Percentiles rank a stretch among this genome's conserved stretches.
Conservation (phyloP, 2,888 invertebrate genomes). For the Tinea pellionella region DNA sequence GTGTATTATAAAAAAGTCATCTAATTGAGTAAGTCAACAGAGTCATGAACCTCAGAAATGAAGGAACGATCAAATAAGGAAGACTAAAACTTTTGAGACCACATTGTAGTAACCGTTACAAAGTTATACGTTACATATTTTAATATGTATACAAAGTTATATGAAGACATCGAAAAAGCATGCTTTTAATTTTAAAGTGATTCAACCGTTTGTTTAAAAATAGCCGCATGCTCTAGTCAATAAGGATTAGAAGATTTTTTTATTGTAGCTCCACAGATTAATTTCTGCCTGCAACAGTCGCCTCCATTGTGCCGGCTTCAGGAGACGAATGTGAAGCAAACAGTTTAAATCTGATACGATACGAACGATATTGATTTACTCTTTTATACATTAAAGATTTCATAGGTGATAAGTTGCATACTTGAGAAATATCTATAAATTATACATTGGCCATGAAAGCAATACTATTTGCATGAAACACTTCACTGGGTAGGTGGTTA, state of each 20-base stretch:
- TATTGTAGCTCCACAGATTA: no score
- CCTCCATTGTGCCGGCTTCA: no score
- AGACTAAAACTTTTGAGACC: no score
- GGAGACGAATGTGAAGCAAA: no score
- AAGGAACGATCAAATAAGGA: no score
- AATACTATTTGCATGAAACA: conserved; percentile 5
- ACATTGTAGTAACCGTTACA: no score
- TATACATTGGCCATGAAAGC: background rate
- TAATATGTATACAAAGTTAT: background rate
- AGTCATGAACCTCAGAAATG: no score
- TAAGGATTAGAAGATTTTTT: background rate
- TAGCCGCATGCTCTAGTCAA: background rate
- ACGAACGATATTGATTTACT: no score
- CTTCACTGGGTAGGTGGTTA: background rate
- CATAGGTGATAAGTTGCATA: background rate
- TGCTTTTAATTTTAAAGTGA: background rate
- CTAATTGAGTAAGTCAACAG: no score
- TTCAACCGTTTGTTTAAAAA: background rate
- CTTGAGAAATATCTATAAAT: background rate
- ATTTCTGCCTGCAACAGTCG: no score
- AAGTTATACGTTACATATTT: background rate
- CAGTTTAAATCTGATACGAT: no score
- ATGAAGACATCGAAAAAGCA: background rate
- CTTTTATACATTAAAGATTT: background rate
- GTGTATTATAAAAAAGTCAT: no score